Percentiles rank a stretch among this genome's conserved stretches.
These are phyloP conservation scores for Meriones unguiculatus DNA, from an alignment of 2,113 vertebrate species.

Conservation along the genomic window DNA sequence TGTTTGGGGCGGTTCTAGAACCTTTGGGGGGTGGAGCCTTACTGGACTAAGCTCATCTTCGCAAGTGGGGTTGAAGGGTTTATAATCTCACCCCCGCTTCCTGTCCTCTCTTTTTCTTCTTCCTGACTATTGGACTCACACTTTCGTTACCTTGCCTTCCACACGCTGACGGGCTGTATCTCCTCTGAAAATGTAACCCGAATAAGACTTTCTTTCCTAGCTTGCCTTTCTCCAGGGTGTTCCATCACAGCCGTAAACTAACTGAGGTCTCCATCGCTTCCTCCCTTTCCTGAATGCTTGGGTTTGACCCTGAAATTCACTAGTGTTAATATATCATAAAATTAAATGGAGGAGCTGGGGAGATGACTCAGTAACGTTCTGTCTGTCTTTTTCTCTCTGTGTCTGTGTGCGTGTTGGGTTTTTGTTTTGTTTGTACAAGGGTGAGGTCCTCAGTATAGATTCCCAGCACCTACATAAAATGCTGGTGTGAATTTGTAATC, in stretches of 20 bases:
- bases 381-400: neutral
- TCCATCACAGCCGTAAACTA: neutral
- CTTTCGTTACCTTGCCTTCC: neutral
- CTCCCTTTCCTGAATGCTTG: neutral
- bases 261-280: too few relatives aligned
- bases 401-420: neutral
- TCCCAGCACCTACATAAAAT: neutral
- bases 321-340: neutral
- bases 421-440: neutral
- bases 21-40: neutral
- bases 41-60: rapidly evolving
- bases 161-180: neutral
- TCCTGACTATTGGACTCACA: neutral
- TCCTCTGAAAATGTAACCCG: neutral
- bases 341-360: neutral
- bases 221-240: neutral
- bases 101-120: neutral
- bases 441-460: neutral
- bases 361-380: neutral
- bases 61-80: neutral
- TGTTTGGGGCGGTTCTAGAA: neutral
- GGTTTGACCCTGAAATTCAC: neutral
- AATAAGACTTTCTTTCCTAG: neutral
- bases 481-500: neutral
- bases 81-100: neutral